Conservation (phyloP, 2,797 vertebrate genomes). For the Tragopan temminckii region DNA sequence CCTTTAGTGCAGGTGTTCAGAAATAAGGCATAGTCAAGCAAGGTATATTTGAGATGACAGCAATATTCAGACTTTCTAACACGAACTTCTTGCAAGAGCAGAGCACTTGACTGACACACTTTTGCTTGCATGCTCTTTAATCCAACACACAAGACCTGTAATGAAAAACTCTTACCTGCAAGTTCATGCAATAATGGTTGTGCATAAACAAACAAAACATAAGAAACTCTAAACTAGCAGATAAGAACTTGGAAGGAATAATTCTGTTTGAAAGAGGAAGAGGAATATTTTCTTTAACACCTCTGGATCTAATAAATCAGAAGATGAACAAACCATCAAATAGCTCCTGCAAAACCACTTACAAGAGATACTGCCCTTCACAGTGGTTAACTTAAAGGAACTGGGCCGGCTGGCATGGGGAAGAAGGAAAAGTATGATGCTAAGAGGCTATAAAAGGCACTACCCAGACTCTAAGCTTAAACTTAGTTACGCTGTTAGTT, state of each 20-base stretch:
- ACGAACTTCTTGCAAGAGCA: background rate
- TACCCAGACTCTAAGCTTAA: background rate
- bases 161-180: background rate
- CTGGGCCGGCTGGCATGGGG: rapidly evolving
- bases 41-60: background rate
- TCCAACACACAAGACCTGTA: background rate
- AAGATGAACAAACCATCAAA: background rate
- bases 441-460: background rate
- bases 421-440: background rate
- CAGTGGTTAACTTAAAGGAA: background rate
- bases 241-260: background rate
- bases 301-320: background rate
- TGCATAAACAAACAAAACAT: background rate
- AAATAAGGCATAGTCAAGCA: background rate
- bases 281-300: background rate
- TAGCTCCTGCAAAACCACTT: background rate
- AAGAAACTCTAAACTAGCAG: background rate
- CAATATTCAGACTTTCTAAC: background rate
- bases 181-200: background rate
- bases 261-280: background rate
- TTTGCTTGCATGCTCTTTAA: background rate
- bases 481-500: background rate
- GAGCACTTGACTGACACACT: background rate
- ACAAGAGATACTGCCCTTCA: background rate
- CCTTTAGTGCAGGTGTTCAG: slow-evolving; percentile 36